Evolutionary conservation across 2,888 invertebrate genomes (phyloP), one percentile per base, ranked within the genome.

Genomic region (Gymnoscelis rufifasciata): DNA sequence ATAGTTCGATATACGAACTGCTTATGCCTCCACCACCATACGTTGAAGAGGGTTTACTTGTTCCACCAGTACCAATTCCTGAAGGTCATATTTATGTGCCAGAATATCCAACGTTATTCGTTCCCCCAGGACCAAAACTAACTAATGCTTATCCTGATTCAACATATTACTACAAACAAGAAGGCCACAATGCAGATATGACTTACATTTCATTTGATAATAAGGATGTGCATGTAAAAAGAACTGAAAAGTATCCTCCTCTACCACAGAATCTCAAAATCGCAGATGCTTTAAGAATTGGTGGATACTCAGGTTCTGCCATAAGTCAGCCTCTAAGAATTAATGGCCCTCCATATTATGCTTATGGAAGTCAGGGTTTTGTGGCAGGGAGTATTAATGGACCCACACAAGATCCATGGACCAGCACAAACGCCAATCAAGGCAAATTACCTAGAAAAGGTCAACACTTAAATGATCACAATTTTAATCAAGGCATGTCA

Each of bases 141-240:
- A 13, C 26, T 7, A 49, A 57, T 2, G 33, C 57, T 11, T 51
- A 62, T 36, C 33, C 57, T 12, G 51, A 62, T 36, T 51, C 53
- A 0, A 62, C 47, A 39, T 72, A 71, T 52, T 68, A 58, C 1
- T 71, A 72, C 43, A 58, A 62, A 43, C 65, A 73, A 54, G 45
- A 61, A n/a, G 51, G 56, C 3, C 45, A 51, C 3, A 60, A 62
- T 24, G 61, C 59, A 7, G 60, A 59, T 12, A 66, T 58, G 37
- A 57, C 51, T 0, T 74, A 59, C 38, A 53, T 57, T n/a, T 57
- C 62, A 1, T 54, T 61, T 27, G 56, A 62, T 24, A 60, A 53
- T 12, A 56, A 54, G 7, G 60, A 65, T 24, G 58, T 65, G 2
- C 30, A 60, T 5, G 62, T 70, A 2, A 62, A 55, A 4, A 54